Base-by-base conservation (phyloP, 2,797 vertebrate species). In the Clarias laeviceps region DNA sequence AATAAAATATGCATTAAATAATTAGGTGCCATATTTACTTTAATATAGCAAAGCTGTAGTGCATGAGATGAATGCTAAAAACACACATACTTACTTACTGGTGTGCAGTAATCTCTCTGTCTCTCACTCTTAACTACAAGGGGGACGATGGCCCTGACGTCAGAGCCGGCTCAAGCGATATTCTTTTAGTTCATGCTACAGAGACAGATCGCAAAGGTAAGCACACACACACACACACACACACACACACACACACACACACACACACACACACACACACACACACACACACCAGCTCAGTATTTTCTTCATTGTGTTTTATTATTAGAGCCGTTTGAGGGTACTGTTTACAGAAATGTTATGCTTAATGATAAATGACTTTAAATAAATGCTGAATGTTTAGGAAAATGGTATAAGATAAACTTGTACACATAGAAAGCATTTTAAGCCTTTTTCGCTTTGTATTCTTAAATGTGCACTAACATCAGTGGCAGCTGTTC, bases 151-250 rank as follows among this genome's bases (percentile, higher is more conserved):
- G 98, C 22, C 98, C 98, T 0, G 98, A 99, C 56, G 98, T 99
- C 6, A 97, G 98, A 1, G 98, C 98, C 0, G 98, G 98, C 70
- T 99, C 98, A 0, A 97, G 97, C 73, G 97, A 99, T 84, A 99
- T 99, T 87, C 92, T 99, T 17, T 88, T 99, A 90, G 98, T 99
- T 87, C 98, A 99, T 0, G 98, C 98, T 20, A 99, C 98, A 0
- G 97, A 99, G 93, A 99, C 98, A 0, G 98, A 99, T 91, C 96
- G 97, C 90, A 99, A 98, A 97, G 98, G 98, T 99, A 94, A 84
- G 15, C n/a, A 17, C 54, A 4, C 15, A 37, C 56, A 29, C 40
- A 74, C 45, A 54, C 11, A 8, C 45, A 27, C 12, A 32, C 15
- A 32, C 73, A 57, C 27, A 7, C 27, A 40, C 50, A 54, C 50